Base-by-base conservation (phyloP, 2,797 vertebrate species). In the Lagorchestes hirsutus region DNA sequence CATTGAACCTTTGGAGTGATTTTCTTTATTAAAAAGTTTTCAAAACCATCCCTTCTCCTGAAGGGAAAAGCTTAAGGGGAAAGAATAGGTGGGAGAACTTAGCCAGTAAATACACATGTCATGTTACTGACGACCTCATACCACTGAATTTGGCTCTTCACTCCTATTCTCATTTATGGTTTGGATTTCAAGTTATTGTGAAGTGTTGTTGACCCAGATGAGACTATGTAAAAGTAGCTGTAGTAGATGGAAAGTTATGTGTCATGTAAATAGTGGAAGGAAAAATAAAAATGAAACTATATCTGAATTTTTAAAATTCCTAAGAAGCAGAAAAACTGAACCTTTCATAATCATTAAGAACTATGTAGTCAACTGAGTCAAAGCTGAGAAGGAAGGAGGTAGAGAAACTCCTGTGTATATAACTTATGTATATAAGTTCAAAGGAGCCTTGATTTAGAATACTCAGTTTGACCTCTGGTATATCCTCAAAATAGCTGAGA, bases 131-230 rank as follows among this genome's bases (percentile, higher is more conserved):
- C 92, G 93, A 31, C 91, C 93, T 96, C 91, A 56, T 28, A 55
- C n/a, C 18, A 1, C 59, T 50, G 13, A 9, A 90, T 95, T 93
- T 62, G 91, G 40, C 52, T 9, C 16, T 74, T 92, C 50, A 59
- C 96, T 96, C 95, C 94, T 55, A 87, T 96, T 94, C n/a, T 62
- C 22, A 92, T 82, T 96, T 97, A 29, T 74, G 82, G 1, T 96
- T 97, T 96, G 92, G n/a, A 92, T 97, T 59, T 96, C 57, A 95
- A 5, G 82, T 29, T 97, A 62, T 93, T 97, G 16, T 31, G 29
- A 0, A 95, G 94, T 31, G 91, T 96, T 93, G 93, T 95, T 16
- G 92, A 97, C 93, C 34, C 92, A 54, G 90, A 92, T 3, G 54
- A 91, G 54, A 94, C 50, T 31, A 52, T 93, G 50, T 62, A 82